Evolutionary conservation across 2,797 vertebrate genomes (phyloP), one percentile per base, ranked within the genome.

Genomic region (Vipera latastei): DNA sequence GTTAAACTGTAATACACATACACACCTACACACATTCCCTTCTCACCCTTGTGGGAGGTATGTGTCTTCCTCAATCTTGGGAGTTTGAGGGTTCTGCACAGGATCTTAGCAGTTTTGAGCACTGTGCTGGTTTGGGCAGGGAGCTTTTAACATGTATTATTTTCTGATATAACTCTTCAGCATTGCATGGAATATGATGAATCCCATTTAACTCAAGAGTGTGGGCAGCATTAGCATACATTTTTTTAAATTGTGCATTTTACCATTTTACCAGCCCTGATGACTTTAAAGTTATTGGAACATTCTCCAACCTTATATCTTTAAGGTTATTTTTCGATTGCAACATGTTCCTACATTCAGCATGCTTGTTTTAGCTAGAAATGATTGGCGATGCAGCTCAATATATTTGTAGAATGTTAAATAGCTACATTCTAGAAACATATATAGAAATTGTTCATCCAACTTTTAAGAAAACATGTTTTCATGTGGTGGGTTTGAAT

Each of bases 391-490:
- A 83, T 83, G 38, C 38, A 83, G 38, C 73, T 83, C 20, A 83
- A 83, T 83, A 25, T 11, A 48, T 48, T 25, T 83, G 73, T 22
- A 83, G 73, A 83, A 48, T 83, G 20, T 44, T 38, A 83, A 20
- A 83, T 48, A 48, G 20, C 20, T 48, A 12, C 14, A 73, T 73
- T 38, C n/a, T 73, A 73, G 65, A 73, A 73, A 73, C 14, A 18
- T 73, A 18, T 18, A 38, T 38, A 92, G 94, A 93, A 90, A 25
- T 0, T 85, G 25, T 94, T 94, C 53, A 51, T 95, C 91, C 91
- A 91, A 93, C 87, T 95, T 95, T 92, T 89, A 91, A 93, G 93
- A 90, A 93, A 96, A 96, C 69, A 65, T 48, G 38, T 44, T 78
- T 78, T 44, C 38, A 44, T 78, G 38, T 78, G 18, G 38, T 78